These are phyloP conservation scores for Xenopus petersii DNA, from an alignment of 2,797 vertebrate genomes.

Conservation along the genomic window DNA sequence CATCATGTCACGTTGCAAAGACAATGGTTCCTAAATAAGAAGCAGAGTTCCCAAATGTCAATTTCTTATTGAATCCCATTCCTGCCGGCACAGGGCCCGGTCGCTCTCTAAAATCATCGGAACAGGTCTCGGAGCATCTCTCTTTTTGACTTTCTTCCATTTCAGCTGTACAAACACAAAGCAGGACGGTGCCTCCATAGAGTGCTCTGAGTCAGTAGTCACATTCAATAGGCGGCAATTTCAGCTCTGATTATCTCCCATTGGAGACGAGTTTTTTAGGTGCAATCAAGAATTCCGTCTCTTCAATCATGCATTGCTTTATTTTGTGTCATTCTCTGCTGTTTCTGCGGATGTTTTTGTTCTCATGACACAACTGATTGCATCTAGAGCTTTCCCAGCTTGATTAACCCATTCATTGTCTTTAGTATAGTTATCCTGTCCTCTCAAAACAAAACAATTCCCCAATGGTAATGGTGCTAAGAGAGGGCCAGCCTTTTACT, in stretches of 20 bases:
- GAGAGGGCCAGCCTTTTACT: too few species aligned
- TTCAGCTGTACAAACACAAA: conserved; percentile 7
- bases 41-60: too few species aligned
- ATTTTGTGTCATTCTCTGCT: too few species aligned
- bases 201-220: not conserved
- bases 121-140: not conserved
- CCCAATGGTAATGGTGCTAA: too few species aligned
- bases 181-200: not conserved
- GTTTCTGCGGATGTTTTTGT: not conserved
- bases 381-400: not conserved
- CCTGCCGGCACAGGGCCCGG: too few species aligned
- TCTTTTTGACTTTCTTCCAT: conserved; percentile 2
- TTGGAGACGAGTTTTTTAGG: not conserved
- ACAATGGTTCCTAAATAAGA: too few species aligned
- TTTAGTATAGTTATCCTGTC: too few species aligned
- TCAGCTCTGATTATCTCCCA: conserved; percentile 8
- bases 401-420: too few species aligned
- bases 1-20: not conserved
- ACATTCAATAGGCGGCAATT: not conserved
- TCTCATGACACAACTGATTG: not conserved
- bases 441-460: too few species aligned
- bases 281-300: not conserved
- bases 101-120: not conserved
- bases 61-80: too few species aligned
- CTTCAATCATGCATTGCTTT: not conserved